Evolutionary conservation across 2,797 vertebrate species (phyloP).

Genomic region (Galago senegalensis): DNA sequence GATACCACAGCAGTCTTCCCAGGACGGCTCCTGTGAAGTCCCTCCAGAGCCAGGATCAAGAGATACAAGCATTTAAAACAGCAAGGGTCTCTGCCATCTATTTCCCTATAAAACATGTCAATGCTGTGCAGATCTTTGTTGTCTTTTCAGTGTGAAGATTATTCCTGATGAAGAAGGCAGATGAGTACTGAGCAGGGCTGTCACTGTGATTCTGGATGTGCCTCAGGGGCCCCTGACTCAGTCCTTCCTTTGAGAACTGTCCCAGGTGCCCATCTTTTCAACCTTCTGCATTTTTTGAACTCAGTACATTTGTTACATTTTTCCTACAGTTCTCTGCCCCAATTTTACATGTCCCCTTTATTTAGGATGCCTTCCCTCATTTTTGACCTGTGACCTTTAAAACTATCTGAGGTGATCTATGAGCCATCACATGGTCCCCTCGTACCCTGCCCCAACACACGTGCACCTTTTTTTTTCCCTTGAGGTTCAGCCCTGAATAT

Average conservation of each 20-base stretch:
- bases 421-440: background rate
- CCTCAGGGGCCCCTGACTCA: background rate
- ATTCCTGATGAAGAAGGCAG: background rate
- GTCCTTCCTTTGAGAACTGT: background rate
- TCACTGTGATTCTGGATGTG: background rate
- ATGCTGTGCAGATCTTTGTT: background rate
- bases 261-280: constrained; percentile 29
- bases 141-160: background rate
- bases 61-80: background rate
- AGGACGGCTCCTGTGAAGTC: background rate
- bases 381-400: constrained; percentile 13
- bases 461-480: background rate
- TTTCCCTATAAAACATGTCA: background rate
- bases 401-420: background rate
- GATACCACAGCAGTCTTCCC: background rate
- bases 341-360: background rate
- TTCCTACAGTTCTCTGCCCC: background rate
- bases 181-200: background rate
- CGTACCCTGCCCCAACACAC: background rate
- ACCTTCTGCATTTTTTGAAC: background rate
- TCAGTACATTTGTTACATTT: background rate
- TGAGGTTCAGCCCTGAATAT: background rate
- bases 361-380: background rate
- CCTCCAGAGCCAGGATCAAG: background rate
- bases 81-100: background rate